Percentiles rank a stretch among this genome's conserved stretches.
Evolutionary conservation across 2,797 vertebrate genomes (phyloP).

Genomic region (Hafferia zeledoni): DNA sequence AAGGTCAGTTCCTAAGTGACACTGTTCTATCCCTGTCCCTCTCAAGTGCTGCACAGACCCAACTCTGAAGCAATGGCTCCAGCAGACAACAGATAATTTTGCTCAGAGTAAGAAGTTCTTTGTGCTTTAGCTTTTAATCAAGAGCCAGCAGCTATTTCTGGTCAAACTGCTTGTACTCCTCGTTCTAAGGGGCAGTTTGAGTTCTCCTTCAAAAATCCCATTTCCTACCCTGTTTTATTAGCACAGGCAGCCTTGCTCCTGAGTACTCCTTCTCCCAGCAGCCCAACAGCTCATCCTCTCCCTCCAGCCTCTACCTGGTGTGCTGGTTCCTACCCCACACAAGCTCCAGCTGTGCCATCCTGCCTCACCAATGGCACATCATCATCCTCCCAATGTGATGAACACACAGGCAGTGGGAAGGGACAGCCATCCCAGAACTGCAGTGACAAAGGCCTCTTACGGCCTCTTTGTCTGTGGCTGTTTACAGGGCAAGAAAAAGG

Average conservation of each 20-base stretch:
- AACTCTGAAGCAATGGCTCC: not conserved
- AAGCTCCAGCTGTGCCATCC: not conserved
- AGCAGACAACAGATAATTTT: not conserved
- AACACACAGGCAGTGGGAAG: not conserved
- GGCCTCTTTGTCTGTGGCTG: not conserved
- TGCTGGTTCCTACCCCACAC: not conserved
- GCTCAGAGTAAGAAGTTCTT: slow-evolving; percentile 6
- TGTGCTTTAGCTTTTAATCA: slow-evolving; percentile 27
- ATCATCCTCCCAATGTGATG: not conserved
- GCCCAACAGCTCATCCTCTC: not conserved
- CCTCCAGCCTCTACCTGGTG: not conserved
- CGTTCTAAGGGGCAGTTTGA: not conserved
- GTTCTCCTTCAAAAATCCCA: not conserved
- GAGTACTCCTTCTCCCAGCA: not conserved
- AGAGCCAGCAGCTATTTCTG: slow-evolving; percentile 36
- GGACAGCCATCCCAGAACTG: not conserved
- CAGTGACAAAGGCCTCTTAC: not conserved
- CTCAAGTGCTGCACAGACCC: not conserved
- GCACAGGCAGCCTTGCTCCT: not conserved
- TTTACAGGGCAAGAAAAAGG: not conserved
- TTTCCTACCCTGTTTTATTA: not conserved
- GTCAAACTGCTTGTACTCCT: not conserved
- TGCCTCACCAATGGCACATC: not conserved
- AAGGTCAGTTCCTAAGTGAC: not conserved
- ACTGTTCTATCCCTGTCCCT: not conserved